Percentiles rank a stretch among this genome's conserved stretches.
These are phyloP conservation scores for Leptosomus discolor DNA, from an alignment of 2,113 vertebrate species.

Conservation along the genomic window DNA sequence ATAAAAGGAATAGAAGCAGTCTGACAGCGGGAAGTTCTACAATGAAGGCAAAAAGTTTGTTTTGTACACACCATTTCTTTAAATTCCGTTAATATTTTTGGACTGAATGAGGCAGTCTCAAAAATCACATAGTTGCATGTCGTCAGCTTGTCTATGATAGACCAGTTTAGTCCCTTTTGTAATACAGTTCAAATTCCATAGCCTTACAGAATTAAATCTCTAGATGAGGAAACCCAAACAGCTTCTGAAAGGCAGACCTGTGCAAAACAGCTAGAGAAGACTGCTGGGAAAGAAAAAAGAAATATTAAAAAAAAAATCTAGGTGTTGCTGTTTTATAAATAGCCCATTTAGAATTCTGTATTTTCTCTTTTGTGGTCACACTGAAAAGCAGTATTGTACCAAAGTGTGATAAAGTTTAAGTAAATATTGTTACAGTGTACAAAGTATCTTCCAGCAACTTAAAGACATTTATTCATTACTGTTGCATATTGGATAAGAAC, in stretches of 20 bases:
- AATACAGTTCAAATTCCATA: background rate
- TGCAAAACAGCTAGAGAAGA: background rate
- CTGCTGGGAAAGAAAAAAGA: background rate
- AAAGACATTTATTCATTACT: background rate
- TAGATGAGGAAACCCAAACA: background rate
- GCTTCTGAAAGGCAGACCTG: background rate
- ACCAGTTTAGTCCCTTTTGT: background rate
- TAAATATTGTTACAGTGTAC: background rate
- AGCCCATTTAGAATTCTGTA: background rate
- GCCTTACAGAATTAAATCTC: background rate
- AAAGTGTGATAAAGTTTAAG: background rate
- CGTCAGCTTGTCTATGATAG: background rate
- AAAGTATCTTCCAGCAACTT: background rate
- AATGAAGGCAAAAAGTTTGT: background rate
- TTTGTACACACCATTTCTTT: background rate
- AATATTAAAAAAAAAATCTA: background rate
- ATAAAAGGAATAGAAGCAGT: conserved; percentile 93
- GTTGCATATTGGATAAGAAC: background rate
- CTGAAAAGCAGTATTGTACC: background rate
- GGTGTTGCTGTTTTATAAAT: background rate
- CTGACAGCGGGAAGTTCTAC: conserved; percentile 89
- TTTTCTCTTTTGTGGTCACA: background rate
- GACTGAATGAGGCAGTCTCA: background rate
- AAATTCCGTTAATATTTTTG: background rate
- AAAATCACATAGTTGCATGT: background rate